These are phyloP conservation scores for Sycobia sp. DNA, from an alignment of 1,140 invertebrate species.

Conservation along the genomic window DNA sequence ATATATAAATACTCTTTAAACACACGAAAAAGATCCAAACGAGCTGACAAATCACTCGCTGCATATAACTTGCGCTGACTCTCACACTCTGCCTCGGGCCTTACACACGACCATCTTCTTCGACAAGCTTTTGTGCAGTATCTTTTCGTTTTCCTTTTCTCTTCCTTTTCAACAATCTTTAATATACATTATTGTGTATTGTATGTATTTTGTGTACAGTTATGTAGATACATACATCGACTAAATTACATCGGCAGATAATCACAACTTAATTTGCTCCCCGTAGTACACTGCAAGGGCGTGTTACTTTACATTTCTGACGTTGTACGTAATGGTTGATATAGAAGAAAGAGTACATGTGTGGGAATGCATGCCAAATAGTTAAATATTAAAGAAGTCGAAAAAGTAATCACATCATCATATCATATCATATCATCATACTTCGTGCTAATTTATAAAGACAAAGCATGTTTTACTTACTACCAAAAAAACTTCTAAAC, in stretches of 20 bases:
- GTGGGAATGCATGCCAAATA: no score
- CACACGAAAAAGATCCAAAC: not conserved
- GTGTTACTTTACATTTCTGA: constrained; percentile 39
- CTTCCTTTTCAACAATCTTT: not conserved
- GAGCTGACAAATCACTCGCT: constrained; percentile 8
- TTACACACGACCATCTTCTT: constrained; percentile 32
- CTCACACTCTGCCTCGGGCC: constrained; percentile 7
- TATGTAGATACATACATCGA: constrained; percentile 39
- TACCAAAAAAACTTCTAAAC: no score
- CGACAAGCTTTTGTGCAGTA: not conserved
- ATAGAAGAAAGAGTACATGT: constrained; percentile 13
- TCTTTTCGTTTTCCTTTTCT: not conserved
- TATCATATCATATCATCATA: no score
- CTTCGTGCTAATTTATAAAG: no score
- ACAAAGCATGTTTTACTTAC: no score
- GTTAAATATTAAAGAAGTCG: no score
- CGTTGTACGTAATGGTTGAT: constrained; percentile 19
- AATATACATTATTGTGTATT: constrained; percentile 14
- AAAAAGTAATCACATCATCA: no score
- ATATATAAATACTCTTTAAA: not conserved
- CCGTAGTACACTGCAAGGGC: constrained; percentile 44
- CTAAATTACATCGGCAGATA: constrained; percentile 62
- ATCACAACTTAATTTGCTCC: constrained; percentile 63
- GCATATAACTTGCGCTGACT: constrained; percentile 13
- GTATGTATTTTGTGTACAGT: not conserved